Evolutionary conservation across 2,888 invertebrate genomes (phyloP), one percentile per base, ranked within the genome.

Genomic region (Dynastes grantii): DNA sequence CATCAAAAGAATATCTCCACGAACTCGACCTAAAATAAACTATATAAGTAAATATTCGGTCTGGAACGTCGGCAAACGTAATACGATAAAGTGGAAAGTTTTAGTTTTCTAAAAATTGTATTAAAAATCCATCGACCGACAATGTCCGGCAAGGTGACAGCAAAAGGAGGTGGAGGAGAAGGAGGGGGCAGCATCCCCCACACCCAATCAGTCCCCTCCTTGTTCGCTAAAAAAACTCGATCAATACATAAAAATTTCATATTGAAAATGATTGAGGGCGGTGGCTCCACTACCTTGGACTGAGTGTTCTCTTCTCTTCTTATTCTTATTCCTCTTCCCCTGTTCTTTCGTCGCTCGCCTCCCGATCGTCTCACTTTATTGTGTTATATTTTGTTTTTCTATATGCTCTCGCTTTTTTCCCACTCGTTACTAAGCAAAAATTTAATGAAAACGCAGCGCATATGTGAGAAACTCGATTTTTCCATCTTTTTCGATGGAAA

Each of bases 221-320:
- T 80, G 83, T 85, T 84, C 82, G 80, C 81, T 81, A 81, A 89
- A 89, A 88, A 88, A 88, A 88, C 88, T 86, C 88, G 89, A 89
- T 89, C 89, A 89, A 89, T 89, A 89, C 89, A 89, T 89, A 89
- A 89, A 89, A 89, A 89, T 89, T 89, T 89, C 88, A 89, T 89
- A 89, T 89, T 89, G 89, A 89, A 89, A 89, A 89, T 89, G 89
- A 89, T 89, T 88, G 88, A 88, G 87, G 88, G 88, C 86, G 88
- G 87, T 85, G 86, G 85, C 85, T 85, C 82, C 9, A 53, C 68
- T 79, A 80, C 81, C 81, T 81, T 76, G 65, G 79, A 71, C 79
- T 80, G 81, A 75, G 81, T 80, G 73, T 75, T 75, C 61, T 73
- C 16, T 13, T 81, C 77, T 79, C 37, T 55, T 77, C 65, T 22